Evolutionary conservation across 2,797 vertebrate genomes (phyloP).

Genomic region (Typhlichthys subterraneus): DNA sequence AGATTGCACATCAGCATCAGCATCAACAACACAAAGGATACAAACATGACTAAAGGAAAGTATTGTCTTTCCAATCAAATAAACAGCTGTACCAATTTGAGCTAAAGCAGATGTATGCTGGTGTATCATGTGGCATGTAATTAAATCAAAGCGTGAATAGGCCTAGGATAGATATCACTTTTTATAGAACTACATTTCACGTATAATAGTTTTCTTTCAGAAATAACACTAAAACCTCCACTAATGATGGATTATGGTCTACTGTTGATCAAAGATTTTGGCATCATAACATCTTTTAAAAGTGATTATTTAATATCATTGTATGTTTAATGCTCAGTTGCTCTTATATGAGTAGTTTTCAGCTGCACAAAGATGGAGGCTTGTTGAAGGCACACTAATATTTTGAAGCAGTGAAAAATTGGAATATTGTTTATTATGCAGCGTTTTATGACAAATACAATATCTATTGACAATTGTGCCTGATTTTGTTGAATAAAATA

Average conservation of each 20-base stretch:
- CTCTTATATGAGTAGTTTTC: neutral
- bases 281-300: neutral
- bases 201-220: neutral
- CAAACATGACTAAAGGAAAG: conserved; percentile 76
- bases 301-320: neutral
- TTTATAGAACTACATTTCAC: neutral
- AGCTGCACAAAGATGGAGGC: conserved; percentile 23
- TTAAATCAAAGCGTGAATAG: neutral
- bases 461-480: neutral
- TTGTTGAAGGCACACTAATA: conserved; percentile 23
- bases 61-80: conserved; percentile 32
- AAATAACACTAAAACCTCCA: no score
- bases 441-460: neutral
- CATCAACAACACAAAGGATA: conserved; percentile 15
- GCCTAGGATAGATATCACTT: neutral
- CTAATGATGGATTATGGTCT: no score
- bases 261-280: no score
- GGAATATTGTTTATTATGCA: conserved; percentile 7
- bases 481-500: no score
- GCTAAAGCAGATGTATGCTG: neutral
- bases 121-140: neutral
- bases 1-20: conserved; percentile 5
- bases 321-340: neutral
- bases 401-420: conserved; percentile 28
- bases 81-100: neutral